These are phyloP conservation scores for Formica aserva DNA, from an alignment of 2,888 invertebrate species.

Conservation along the genomic window DNA sequence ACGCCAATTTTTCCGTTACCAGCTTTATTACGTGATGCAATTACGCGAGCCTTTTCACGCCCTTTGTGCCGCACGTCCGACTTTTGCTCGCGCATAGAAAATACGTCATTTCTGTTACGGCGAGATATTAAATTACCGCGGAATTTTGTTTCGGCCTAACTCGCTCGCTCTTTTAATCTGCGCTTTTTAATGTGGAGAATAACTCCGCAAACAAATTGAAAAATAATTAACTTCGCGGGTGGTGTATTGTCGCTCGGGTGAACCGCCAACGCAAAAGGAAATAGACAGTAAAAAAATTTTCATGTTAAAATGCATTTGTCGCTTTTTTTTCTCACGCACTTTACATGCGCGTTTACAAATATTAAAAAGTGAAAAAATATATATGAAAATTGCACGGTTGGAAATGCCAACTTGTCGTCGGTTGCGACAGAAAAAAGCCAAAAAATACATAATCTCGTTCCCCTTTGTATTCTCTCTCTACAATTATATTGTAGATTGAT, in stretches of 20 bases:
- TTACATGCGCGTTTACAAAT: constrained; percentile 7
- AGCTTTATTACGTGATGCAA: constrained; percentile 67
- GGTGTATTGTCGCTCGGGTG: constrained; percentile 20
- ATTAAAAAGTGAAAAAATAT: constrained; percentile 40
- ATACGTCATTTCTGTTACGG: constrained; percentile 64
- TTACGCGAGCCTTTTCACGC: constrained; percentile 60
- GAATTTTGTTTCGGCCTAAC: constrained; percentile 49
- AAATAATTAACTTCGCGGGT: constrained; percentile 50
- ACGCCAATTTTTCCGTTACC: constrained; percentile 64
- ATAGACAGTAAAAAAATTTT: constrained; percentile 4
- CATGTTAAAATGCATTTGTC: constrained; percentile 21
- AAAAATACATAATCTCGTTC: neutral
- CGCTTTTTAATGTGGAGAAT: constrained; percentile 41
- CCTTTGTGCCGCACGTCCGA: constrained; percentile 41
- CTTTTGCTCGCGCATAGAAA: constrained; percentile 58
- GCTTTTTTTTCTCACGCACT: constrained; percentile 11
- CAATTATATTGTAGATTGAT: neutral
- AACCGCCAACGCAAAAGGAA: neutral
- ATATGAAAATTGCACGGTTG: neutral
- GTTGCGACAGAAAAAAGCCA: neutral
- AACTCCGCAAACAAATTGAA: constrained; percentile 41
- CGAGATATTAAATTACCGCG: constrained; percentile 50
- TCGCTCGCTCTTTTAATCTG: constrained; percentile 39
- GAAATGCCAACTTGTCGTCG: constrained; percentile 14
- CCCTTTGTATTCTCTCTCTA: neutral